Conservation (phyloP, 2,888 invertebrate genomes). For the Cephus spinipes region DNA sequence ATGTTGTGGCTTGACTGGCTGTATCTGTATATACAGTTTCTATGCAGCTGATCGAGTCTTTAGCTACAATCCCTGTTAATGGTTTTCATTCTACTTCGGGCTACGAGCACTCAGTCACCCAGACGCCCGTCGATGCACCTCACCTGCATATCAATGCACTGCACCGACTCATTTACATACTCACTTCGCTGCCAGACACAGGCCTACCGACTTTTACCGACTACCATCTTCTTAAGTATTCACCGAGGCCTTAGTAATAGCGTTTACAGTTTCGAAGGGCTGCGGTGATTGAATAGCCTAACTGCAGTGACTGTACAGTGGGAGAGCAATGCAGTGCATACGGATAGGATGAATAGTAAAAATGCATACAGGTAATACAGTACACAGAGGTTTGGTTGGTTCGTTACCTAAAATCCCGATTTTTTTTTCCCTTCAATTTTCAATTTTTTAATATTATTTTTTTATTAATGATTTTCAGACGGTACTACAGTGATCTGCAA, state of each 20-base stretch:
- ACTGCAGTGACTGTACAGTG: background rate
- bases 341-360: background rate
- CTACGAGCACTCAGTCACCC: conserved; percentile 48
- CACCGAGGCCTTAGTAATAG: background rate
- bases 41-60: background rate
- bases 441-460: too few relatives aligned
- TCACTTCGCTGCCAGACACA: conserved; percentile 34
- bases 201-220: background rate
- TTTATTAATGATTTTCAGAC: too few relatives aligned
- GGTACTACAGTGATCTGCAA: background rate
- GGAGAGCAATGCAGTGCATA: background rate
- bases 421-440: too few relatives aligned
- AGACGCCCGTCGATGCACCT: conserved; percentile 49
- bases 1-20: background rate
- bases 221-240: background rate
- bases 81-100: conserved; percentile 45
- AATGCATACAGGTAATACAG: too few relatives aligned
- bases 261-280: background rate
- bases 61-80: conserved; percentile 37
- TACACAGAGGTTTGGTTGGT: too few relatives aligned
- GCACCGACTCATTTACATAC: conserved; percentile 50
- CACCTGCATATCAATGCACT: conserved; percentile 57
- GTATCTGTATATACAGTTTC: background rate
- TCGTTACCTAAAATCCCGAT: too few relatives aligned
- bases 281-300: background rate